phyloP scores from a whole-genome alignment of 1,140 invertebrate genomes.

The Heliothis subflexa region DNA sequence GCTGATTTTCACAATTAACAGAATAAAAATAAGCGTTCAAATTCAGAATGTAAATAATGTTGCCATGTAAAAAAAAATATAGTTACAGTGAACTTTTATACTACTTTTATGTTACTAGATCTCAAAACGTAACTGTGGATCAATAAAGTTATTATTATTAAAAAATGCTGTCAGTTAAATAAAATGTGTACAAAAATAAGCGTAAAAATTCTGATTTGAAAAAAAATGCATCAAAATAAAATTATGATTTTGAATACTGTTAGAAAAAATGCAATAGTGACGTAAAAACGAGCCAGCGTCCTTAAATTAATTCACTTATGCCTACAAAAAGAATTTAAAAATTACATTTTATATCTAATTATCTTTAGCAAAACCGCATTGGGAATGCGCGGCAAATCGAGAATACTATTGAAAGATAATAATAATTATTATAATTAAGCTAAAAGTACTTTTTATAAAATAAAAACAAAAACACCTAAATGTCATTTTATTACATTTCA shows the following conservation, averaged over 20 bases:
- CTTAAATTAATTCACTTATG: constrained; percentile 58
- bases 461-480: constrained; percentile 67
- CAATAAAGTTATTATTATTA: neutral
- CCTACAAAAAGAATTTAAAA: constrained; percentile 60
- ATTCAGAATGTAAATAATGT: neutral
- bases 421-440: constrained; percentile 54
- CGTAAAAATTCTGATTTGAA: neutral
- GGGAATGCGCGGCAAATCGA: constrained; percentile 40
- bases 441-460: constrained; percentile 55
- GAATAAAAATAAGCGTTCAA: neutral
- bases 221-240: constrained; percentile 8
- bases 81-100: no score
- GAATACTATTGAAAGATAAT: constrained; percentile 48
- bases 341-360: constrained; percentile 51
- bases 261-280: constrained; percentile 12
- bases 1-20: constrained; percentile 54
- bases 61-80: neutral
- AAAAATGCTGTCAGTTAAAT: neutral
- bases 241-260: neutral
- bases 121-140: no score
- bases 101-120: no score
- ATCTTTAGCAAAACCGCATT: constrained; percentile 48
- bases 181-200: neutral
- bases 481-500: constrained; percentile 83
- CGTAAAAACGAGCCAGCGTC: constrained; percentile 65